These are phyloP conservation scores for Limnephilus rhombicus DNA, from an alignment of 2,888 invertebrate genomes.

Conservation along the genomic window DNA sequence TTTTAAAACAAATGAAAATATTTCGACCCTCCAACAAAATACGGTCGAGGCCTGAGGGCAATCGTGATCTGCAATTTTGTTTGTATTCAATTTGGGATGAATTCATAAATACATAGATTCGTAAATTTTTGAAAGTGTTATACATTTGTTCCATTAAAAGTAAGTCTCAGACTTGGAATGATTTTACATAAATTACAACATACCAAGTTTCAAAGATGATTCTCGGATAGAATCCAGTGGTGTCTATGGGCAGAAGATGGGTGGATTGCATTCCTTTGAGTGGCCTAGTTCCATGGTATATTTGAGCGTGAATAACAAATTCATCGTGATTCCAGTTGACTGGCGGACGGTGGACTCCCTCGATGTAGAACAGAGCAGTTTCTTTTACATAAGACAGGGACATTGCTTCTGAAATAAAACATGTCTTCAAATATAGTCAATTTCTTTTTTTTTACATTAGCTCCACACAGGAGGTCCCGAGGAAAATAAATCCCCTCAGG, in stretches of 20 bases:
- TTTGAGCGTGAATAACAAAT: slow-evolving; percentile 90
- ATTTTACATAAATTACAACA: slow-evolving; percentile 67
- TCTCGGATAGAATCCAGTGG: slow-evolving; percentile 86
- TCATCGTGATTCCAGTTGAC: slow-evolving; percentile 90
- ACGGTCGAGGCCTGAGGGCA: too few relatives aligned
- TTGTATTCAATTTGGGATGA: too few relatives aligned
- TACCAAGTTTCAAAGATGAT: slow-evolving; percentile 93
- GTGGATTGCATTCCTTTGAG: slow-evolving; percentile 84
- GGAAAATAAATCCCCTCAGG: too few relatives aligned
- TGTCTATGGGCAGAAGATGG: slow-evolving; percentile 83
- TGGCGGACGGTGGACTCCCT: slow-evolving; percentile 88
- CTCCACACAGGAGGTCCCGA: too few relatives aligned
- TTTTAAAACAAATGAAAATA: too few relatives aligned
- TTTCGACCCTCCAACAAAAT: too few relatives aligned
- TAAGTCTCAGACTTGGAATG: neutral
- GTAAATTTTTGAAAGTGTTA: neutral
- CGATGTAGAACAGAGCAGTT: slow-evolving; percentile 87
- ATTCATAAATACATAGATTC: too few relatives aligned
- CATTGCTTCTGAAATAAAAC: slow-evolving; percentile 71
- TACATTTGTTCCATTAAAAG: neutral
- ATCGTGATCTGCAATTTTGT: too few relatives aligned
- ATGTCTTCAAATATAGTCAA: too few relatives aligned
- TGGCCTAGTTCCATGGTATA: slow-evolving; percentile 92
- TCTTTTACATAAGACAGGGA: slow-evolving; percentile 85
- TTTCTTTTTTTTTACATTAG: too few relatives aligned